A percentile compares a stretch with the other conserved stretches of the same genome.
Evolutionary conservation across 2,113 vertebrate genomes (phyloP).

Genomic region (Brevimyrus niger): DNA sequence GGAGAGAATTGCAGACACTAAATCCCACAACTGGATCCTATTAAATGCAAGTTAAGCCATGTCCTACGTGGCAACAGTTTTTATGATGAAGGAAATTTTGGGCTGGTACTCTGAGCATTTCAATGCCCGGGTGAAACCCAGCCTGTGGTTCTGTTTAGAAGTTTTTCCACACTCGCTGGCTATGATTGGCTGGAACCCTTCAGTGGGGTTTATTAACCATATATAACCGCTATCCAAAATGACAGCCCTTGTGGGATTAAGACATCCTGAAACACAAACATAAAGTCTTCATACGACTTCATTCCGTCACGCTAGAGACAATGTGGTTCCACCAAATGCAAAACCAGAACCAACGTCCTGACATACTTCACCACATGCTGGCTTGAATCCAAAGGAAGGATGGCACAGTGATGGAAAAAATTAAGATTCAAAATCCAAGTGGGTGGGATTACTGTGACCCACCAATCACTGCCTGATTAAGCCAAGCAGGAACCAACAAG

Average conservation of each 20-base stretch:
- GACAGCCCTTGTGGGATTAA: slow-evolving; percentile 35
- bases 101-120: slow-evolving; percentile 18
- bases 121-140: slow-evolving; percentile 27
- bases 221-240: slow-evolving; percentile 32
- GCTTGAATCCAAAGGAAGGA: neutral
- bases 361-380: neutral
- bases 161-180: slow-evolving; percentile 21
- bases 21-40: slow-evolving; percentile 32
- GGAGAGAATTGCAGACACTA: neutral
- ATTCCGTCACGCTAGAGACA: neutral
- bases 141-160: slow-evolving; percentile 29
- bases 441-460: neutral
- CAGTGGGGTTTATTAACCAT: slow-evolving; percentile 41
- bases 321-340: neutral
- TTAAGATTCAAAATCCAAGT: neutral
- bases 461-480: neutral
- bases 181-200: slow-evolving; percentile 11
- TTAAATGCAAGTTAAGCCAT: slow-evolving; percentile 32
- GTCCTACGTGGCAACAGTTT: slow-evolving; percentile 40
- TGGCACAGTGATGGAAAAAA: neutral
- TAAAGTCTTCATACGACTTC: neutral
- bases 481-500: neutral
- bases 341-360: neutral
- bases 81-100: slow-evolving; percentile 31
- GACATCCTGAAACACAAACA: slow-evolving; percentile 21